Percentiles rank a stretch among this genome's conserved stretches.
These are phyloP conservation scores for Tyto alba DNA, from an alignment of 2,113 vertebrate genomes.

Conservation along the genomic window DNA sequence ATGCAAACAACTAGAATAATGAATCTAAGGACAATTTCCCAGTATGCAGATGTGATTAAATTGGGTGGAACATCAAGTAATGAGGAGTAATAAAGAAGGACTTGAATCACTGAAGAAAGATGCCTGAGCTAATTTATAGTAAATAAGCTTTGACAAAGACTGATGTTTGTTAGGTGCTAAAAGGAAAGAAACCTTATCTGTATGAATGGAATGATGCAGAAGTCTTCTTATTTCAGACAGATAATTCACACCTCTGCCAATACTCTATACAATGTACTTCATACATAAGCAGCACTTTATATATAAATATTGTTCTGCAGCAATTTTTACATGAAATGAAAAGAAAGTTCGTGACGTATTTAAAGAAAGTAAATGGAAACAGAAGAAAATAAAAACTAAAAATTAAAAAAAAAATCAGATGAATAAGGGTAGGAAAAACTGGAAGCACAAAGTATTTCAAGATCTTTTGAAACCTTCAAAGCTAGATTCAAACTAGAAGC, in stretches of 20 bases:
- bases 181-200: not conserved
- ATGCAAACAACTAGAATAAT: slow-evolving; percentile 57
- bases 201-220: not conserved
- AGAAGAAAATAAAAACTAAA: too few species aligned
- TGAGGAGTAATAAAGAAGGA: slow-evolving; percentile 61
- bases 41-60: slow-evolving; percentile 71
- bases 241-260: not conserved
- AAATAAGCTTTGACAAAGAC: slow-evolving; percentile 53
- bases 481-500: not conserved
- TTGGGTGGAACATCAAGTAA: slow-evolving; percentile 72
- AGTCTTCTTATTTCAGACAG: not conserved
- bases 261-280: not conserved
- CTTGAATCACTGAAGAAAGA: slow-evolving; percentile 58
- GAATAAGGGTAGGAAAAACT: not conserved
- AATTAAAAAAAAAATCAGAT: not conserved
- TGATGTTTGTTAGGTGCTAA: not conserved
- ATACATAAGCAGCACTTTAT: not conserved
- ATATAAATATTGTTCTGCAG: not conserved
- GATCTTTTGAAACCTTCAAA: not conserved
- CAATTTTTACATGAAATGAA: not conserved
- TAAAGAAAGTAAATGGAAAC: not conserved
- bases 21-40: slow-evolving; percentile 60
- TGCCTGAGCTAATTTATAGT: slow-evolving; percentile 34
- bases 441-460: not conserved
- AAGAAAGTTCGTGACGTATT: not conserved